phyloP scores from a whole-genome alignment of 1,140 invertebrate species.

The Drosophila repleta region DNA sequence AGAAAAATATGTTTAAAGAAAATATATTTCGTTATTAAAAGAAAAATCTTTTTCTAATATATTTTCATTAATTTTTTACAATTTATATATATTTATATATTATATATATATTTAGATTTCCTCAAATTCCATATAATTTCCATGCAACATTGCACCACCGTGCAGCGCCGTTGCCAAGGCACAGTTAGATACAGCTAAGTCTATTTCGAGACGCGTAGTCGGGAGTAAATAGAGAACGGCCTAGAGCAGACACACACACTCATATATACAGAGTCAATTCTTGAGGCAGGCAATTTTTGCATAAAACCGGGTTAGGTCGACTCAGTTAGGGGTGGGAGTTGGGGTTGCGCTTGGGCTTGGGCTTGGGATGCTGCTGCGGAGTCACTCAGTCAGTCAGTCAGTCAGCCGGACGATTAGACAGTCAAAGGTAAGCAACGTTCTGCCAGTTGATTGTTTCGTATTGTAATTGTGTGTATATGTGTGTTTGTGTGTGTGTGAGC shows the following conservation, averaged over 20 bases:
- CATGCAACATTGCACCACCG: constrained; percentile 25
- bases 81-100: no score
- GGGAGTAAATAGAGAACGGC: neutral
- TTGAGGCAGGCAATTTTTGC: constrained; percentile 61
- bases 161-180: constrained; percentile 32
- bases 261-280: constrained; percentile 2
- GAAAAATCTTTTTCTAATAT: no score
- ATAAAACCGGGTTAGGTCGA: constrained; percentile 45
- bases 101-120: no score
- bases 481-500: constrained; percentile 22
- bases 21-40: no score
- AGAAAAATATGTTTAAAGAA: no score
- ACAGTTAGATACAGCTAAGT: constrained; percentile 43
- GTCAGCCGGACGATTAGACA: constrained; percentile 51
- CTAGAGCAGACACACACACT: neutral
- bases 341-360: neutral
- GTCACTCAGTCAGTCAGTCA: constrained; percentile 5
- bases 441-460: constrained; percentile 62
- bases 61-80: no score
- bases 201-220: constrained; percentile 56
- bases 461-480: constrained; percentile 40
- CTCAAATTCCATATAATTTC: neutral
- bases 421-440: constrained; percentile 53
- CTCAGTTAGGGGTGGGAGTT: neutral
- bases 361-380: constrained; percentile 12